Evolutionary conservation across 2,888 invertebrate genomes (phyloP).

Genomic region (Xestia c-nigrum): DNA sequence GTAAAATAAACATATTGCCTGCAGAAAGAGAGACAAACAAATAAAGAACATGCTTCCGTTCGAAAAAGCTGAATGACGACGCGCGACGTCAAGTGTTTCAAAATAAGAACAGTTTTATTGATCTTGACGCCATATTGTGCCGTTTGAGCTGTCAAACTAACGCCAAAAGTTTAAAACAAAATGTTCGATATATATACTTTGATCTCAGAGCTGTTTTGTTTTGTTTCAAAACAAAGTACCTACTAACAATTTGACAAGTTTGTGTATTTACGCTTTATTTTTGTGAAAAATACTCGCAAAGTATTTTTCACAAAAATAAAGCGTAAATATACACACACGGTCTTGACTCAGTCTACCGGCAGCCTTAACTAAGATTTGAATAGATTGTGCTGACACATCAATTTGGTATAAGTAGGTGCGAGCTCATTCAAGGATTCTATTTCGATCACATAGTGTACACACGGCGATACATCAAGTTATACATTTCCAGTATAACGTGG

Average conservation of each 20-base stretch:
- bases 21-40: neutral
- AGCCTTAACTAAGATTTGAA: neutral
- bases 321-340: too few species aligned
- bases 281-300: too few species aligned
- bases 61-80: neutral
- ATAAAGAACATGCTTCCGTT: neutral
- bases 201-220: neutral
- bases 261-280: neutral
- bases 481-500: too few species aligned
- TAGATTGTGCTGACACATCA: slow-evolving; percentile 9
- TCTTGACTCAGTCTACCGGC: neutral
- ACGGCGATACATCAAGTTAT: too few species aligned
- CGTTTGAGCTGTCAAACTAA: slow-evolving; percentile 31
- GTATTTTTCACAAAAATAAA: neutral
- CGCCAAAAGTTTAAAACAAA: slow-evolving; percentile 10
- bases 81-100: neutral
- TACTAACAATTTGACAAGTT: slow-evolving; percentile 11
- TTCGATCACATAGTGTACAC: neutral
- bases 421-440: slow-evolving; percentile 22
- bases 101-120: slow-evolving; percentile 23
- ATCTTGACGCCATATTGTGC: slow-evolving; percentile 19
- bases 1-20: neutral
- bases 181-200: slow-evolving; percentile 23
- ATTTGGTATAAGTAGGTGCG: neutral
- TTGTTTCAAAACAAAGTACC: neutral